phyloP scores from a whole-genome alignment of 2,797 vertebrate species.

The Clarias fuscus region DNA sequence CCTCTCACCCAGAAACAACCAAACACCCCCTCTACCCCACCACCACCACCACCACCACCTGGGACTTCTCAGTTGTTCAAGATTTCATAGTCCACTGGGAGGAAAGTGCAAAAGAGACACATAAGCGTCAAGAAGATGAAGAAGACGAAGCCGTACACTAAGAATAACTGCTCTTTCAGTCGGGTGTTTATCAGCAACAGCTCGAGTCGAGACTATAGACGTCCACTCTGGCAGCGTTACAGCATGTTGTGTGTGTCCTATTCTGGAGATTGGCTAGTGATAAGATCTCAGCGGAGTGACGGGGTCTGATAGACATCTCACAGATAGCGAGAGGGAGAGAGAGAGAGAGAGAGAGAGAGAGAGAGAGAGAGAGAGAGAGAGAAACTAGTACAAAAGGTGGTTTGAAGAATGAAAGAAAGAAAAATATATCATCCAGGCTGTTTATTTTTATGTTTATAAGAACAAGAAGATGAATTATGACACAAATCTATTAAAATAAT shows the following conservation, averaged over 20 bases:
- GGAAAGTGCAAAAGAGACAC: slow-evolving; percentile 9
- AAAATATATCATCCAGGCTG: neutral
- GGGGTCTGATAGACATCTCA: slow-evolving; percentile 67
- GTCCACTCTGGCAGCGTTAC: slow-evolving; percentile 35
- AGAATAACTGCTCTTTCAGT: slow-evolving; percentile 67
- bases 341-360: slow-evolving; percentile 65
- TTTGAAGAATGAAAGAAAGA: neutral
- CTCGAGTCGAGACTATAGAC: slow-evolving; percentile 72
- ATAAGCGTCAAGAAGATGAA: slow-evolving; percentile 10
- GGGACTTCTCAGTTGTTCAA: slow-evolving; percentile 22
- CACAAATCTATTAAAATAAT: neutral
- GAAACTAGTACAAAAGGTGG: slow-evolving; percentile 23
- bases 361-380: slow-evolving; percentile 58
- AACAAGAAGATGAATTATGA: neutral
- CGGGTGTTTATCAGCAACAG: slow-evolving; percentile 75
- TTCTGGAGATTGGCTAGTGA: slow-evolving; percentile 65
- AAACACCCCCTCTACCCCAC: neutral
- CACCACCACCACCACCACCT: neutral
- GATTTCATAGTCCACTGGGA: slow-evolving; percentile 11
- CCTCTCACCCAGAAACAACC: neutral
- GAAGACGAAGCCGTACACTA: neutral
- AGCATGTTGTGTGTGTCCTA: slow-evolving; percentile 47
- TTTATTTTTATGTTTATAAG: neutral
- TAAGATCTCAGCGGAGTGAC: slow-evolving; percentile 67
- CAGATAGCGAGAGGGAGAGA: slow-evolving; percentile 61